Base-by-base conservation (phyloP, 2,888 invertebrate species). In the Apocheima hispidaria region DNA sequence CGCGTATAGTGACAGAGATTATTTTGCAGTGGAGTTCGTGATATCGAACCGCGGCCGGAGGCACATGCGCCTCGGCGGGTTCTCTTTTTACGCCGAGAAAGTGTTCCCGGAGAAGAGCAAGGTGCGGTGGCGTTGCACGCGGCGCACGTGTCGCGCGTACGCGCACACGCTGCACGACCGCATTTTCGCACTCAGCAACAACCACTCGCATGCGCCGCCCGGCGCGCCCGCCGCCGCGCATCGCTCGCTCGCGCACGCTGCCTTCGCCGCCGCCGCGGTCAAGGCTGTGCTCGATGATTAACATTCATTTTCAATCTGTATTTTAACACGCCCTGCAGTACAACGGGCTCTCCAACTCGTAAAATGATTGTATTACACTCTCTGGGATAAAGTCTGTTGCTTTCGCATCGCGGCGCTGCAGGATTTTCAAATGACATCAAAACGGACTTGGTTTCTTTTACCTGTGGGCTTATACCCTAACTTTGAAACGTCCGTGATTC, bases 1-100 rank as follows among this genome's bases (percentile, higher is more conserved):
- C 54, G 65, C 68, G 72, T 78, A 74, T 74, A 75, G 73, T 80
- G 73, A 88, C 70, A 71, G 77, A 74, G 73, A 66, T 79, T 86
- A 73, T 86, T 86, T 93, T 92, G 65, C 92, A 93, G 93, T 92
- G 72, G 91, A 93, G 81, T 93, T 92, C 90, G 90, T 93, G 87
- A 93, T 93, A 82, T 92, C 93, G 63, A 93, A 93, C 73, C 90
- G 93, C 33, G 93, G 93, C 33, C 83, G 92, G 64, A 83, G 93
- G 66, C 93, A 93, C 71, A 91, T 93, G 92, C 88, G 91, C 65
- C 87, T 93, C 63, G 87, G 84, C 61, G 93, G 93, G 55, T 93
- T 92, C 74, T 89, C 93, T 36, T 93, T 93, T 82, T 93, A 93
- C 68, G 93, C 93, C 53, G 93, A 93, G 82, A 93, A 93, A 78